Conservation (phyloP, 2,797 vertebrate species). For the Propithecus deckenii region DNA sequence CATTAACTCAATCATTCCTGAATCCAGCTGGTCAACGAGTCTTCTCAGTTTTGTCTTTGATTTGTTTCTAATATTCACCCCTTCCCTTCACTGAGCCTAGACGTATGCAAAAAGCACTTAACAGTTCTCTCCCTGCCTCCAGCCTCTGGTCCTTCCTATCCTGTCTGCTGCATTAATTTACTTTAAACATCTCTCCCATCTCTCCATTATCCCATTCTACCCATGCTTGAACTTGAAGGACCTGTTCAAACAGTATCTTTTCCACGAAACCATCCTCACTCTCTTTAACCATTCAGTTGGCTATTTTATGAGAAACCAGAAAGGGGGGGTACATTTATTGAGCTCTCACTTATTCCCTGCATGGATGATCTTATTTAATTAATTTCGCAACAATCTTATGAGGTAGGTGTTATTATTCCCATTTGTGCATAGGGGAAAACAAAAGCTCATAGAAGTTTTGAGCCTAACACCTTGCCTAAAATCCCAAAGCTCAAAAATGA, state of each 20-base stretch:
- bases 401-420: not conserved
- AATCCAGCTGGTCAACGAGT: not conserved
- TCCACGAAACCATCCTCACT: slow-evolving; percentile 32
- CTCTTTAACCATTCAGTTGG: not conserved
- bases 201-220: not conserved
- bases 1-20: not conserved
- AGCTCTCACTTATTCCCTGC: not conserved
- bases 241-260: slow-evolving; percentile 1
- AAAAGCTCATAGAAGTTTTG: not conserved
- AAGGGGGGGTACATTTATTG: not conserved
- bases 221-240: slow-evolving; percentile 14
- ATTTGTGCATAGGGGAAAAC: slow-evolving; percentile 18
- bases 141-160: not conserved
- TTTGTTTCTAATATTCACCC: not conserved
- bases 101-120: not conserved
- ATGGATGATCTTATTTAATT: not conserved
- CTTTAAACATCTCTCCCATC: not conserved
- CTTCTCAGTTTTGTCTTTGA: not conserved
- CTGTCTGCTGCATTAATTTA: not conserved
- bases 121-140: not conserved
- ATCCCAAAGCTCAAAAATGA: not conserved
- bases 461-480: not conserved
- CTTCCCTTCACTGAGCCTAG: not conserved
- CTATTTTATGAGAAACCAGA: slow-evolving; percentile 14
- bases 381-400: not conserved